phyloP scores from a whole-genome alignment of 2,888 invertebrate species.

The Macrosiphum euphorbiae region DNA sequence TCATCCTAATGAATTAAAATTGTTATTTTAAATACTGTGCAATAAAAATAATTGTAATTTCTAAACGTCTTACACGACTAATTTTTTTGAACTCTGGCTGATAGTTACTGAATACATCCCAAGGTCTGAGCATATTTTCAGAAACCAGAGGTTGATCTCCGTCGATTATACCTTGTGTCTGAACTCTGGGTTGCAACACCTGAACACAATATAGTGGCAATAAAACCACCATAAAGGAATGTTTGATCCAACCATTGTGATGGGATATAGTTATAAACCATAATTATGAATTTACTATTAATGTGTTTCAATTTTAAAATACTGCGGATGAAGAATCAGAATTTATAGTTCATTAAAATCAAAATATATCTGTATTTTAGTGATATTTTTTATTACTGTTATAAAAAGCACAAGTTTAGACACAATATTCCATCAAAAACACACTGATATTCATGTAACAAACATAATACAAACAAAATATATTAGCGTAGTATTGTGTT shows the following conservation, averaged over 20 bases:
- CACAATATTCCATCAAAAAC: not conserved
- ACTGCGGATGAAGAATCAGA: not conserved
- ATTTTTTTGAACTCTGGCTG: constrained; percentile 34
- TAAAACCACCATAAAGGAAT: not conserved
- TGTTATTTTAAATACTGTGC: not conserved
- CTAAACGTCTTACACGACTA: constrained; percentile 43
- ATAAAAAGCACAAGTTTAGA: not conserved
- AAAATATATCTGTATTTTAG: constrained; percentile 6
- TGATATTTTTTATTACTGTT: not conserved
- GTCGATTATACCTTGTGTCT: not conserved
- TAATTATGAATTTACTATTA: not conserved
- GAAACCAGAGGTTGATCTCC: not conserved
- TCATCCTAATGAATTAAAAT: constrained; percentile 78
- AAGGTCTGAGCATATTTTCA: not conserved
- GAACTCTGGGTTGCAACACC: not conserved
- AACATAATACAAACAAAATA: constrained; percentile 2
- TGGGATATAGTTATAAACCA: not conserved
- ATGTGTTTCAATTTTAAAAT: not conserved
- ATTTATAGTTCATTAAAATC: not conserved
- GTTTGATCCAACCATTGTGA: not conserved
- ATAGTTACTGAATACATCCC: constrained; percentile 54
- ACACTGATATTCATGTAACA: not conserved
- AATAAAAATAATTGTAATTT: not conserved
- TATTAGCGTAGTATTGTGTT: not conserved
- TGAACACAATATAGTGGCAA: constrained; percentile 41